Evolutionary conservation across 2,888 invertebrate species (phyloP), one percentile per base, ranked within the genome.

Genomic region (Polymixis flavicincta): DNA sequence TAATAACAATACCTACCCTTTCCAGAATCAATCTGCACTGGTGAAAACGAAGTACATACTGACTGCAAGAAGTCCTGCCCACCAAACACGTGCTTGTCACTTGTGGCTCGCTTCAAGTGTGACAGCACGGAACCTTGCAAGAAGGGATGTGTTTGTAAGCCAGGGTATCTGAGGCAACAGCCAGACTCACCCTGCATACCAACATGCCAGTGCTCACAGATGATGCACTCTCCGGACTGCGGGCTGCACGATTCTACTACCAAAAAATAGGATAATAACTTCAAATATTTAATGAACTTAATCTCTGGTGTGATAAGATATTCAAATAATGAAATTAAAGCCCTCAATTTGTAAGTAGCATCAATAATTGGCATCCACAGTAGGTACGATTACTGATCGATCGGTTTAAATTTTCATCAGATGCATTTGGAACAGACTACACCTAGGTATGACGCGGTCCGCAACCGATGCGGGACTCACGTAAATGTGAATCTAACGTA

Each of bases 91-190:
- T 80, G 79, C 19, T 37, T 80, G 3, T 80, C 79, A 1, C 19
- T 76, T 5, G 70, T 70, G 14, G 75, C 79, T 7, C 37, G 28
- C 5, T 80, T 79, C 57, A 80, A 79, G 60, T 80, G 79, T 66
- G 80, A 79, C 45, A 45, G 65, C 3, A 4, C 4, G 0, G 80
- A 79, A 25, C 75, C 75, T 0, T 80, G 80, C 50, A 79, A 48
- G 65, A 59, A 55, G 14, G 83, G 83, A 25, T 83, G 83, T 45
- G 1, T 68, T 52, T 83, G 83, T 37, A 76, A 80, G 45, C 57
- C 66, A 2, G 82, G 82, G 0, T 82, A 74, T 19, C 25, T 83
- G 50, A 80, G 69, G 17, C 63, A 70, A 14, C 17, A 69, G 2
- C 63, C 48, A 8, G 11, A 14, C 14, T 71, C 79, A 14, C 60